Percentiles rank a stretch among this genome's conserved stretches.
These are phyloP conservation scores for Drosophila ogumai DNA, from an alignment of 1,140 invertebrate genomes.

Conservation along the genomic window DNA sequence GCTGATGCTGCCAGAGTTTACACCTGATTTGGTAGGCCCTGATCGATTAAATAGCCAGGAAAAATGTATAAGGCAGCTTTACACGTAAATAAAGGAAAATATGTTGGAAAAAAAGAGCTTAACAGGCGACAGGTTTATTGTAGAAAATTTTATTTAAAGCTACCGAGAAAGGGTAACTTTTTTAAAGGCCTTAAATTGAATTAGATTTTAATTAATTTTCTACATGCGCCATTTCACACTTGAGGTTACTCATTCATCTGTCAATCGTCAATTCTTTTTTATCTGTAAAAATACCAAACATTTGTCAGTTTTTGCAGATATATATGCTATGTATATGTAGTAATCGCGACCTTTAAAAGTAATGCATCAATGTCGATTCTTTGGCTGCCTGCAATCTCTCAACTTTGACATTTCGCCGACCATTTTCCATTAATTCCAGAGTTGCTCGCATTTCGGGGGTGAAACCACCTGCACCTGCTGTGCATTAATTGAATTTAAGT, in stretches of 20 bases:
- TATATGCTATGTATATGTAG: neutral
- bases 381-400: conserved; percentile 13
- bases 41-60: conserved; percentile 8
- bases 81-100: no score
- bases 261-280: neutral
- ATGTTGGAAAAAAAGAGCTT: neutral
- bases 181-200: neutral
- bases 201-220: neutral
- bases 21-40: conserved; percentile 12
- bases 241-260: neutral
- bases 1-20: neutral
- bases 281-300: neutral
- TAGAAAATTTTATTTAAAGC: neutral
- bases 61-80: neutral
- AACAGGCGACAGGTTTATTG: neutral
- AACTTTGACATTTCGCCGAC: conserved; percentile 35
- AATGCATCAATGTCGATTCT: conserved; percentile 31
- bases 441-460: neutral
- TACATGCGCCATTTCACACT: neutral
- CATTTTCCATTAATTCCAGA: conserved; percentile 18
- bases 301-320: conserved; percentile 9
- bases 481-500: conserved; percentile 47
- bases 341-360: conserved; percentile 4
- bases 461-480: conserved; percentile 25
- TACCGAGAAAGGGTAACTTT: no score